A percentile compares a stretch with the other conserved stretches of the same genome.
phyloP scores from a whole-genome alignment of 2,113 vertebrate genomes.

The Silurus meridionalis region DNA sequence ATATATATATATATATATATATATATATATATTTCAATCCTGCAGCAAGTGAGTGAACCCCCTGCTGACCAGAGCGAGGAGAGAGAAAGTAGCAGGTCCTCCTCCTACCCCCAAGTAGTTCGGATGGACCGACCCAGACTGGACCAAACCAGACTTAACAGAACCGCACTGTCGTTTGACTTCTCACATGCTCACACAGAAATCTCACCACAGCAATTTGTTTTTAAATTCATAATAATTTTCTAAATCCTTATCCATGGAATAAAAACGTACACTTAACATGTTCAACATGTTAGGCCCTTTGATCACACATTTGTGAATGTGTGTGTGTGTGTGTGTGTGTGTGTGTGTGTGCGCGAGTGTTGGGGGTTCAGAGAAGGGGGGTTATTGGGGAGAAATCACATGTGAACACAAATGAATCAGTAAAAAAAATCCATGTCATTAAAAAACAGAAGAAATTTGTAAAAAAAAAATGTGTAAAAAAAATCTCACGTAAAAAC shows the following conservation, averaged over 20 bases:
- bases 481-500: no score
- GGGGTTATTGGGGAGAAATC: background rate
- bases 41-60: slow-evolving; percentile 80
- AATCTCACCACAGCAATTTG: slow-evolving; percentile 24
- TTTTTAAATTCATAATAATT: background rate
- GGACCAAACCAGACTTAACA: slow-evolving; percentile 22
- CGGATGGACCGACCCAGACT: slow-evolving; percentile 47
- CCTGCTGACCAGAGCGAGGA: slow-evolving; percentile 63
- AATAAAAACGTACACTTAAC: background rate
- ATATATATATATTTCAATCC: no score
- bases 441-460: no score
- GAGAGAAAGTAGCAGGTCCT: slow-evolving; percentile 19
- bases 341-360: background rate
- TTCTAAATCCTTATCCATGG: background rate
- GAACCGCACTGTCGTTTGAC: background rate
- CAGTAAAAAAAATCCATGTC: background rate
- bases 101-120: background rate
- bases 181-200: slow-evolving; percentile 5
- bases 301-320: background rate
- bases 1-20: no score
- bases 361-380: no score
- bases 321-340: background rate
- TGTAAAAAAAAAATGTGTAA: no score
- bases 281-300: background rate
- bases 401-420: background rate